phyloP scores from a whole-genome alignment of 2,113 vertebrate species.

The Corvus cornix region DNA sequence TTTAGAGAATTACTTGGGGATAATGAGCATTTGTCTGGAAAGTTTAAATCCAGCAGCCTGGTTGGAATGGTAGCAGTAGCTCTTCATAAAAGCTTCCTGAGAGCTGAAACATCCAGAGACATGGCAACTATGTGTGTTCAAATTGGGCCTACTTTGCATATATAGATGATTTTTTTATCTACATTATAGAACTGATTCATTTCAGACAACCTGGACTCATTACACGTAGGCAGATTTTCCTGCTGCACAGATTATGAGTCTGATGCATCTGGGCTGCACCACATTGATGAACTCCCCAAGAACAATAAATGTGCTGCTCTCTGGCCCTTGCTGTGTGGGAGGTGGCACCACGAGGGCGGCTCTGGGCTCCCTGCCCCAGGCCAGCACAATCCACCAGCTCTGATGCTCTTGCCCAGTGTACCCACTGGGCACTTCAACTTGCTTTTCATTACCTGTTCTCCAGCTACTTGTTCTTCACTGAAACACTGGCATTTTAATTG shows the following conservation, averaged over 20 bases:
- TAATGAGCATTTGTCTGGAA: background rate
- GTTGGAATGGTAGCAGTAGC: background rate
- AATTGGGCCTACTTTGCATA: background rate
- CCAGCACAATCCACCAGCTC: background rate
- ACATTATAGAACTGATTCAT: conserved; percentile 31
- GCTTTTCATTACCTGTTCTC: background rate
- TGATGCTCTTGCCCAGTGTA: background rate
- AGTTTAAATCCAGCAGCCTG: background rate
- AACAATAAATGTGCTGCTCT: background rate
- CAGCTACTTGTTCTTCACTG: background rate
- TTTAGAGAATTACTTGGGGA: background rate
- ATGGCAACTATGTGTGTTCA: background rate
- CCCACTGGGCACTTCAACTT: background rate
- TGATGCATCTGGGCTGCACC: background rate
- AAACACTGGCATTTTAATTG: background rate
- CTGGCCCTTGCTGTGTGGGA: background rate
- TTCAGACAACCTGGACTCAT: background rate
- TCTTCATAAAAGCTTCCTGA: background rate
- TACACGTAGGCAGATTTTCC: conserved; percentile 20
- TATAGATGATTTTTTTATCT: background rate
- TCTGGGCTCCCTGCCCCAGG: background rate
- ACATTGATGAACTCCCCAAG: background rate
- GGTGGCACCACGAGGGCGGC: background rate
- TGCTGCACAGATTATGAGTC: background rate
- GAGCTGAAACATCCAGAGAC: background rate